These are phyloP conservation scores for Epizoanthus illoricatus DNA, from an alignment of 92 coral and sea anemone genomes.

Conservation along the genomic window DNA sequence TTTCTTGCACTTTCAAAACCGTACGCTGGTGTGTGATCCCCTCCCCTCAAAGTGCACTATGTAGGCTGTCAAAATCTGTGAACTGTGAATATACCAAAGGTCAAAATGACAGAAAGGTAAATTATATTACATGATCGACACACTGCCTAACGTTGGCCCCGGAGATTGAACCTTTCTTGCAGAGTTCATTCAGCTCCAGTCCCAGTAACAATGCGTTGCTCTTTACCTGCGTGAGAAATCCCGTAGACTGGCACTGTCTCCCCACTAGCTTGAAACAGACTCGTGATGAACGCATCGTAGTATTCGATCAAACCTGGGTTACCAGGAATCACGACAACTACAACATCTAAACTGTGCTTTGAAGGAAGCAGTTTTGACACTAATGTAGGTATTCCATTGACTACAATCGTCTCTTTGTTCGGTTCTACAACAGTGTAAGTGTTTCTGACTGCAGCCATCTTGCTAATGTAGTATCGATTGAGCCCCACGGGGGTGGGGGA, in stretches of 20 bases:
- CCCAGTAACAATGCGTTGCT: too few species aligned
- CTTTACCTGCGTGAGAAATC: conserved; percentile 89
- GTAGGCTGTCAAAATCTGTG: too few species aligned
- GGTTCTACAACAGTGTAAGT: conserved; percentile 21
- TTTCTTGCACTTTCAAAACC: too few species aligned
- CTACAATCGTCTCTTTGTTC: conserved; percentile 54
- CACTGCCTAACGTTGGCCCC: too few species aligned
- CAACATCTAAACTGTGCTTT: conserved; percentile 29
- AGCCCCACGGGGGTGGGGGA: too few species aligned
- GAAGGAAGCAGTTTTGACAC: conserved; percentile 71
- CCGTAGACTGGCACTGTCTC: conserved; percentile 72
- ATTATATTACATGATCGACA: too few species aligned
- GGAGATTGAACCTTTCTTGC: too few species aligned
- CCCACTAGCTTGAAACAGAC: conserved; percentile 64
- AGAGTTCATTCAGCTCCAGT: too few species aligned
- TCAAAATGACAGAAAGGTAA: too few species aligned
- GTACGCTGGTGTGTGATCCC: too few species aligned
- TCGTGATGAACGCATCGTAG: conserved; percentile 75
- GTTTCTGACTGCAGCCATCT: conserved; percentile 62
- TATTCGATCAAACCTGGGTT: conserved; percentile 95
- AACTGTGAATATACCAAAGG: too few species aligned
- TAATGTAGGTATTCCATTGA: conserved; percentile 86
- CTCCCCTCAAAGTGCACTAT: too few species aligned
- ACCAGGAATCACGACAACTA: conserved; percentile 88
- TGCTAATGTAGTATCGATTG: neutral